Evolutionary conservation across 2,797 vertebrate genomes (phyloP).

Genomic region (Pseudopleuronectes americanus): DNA sequence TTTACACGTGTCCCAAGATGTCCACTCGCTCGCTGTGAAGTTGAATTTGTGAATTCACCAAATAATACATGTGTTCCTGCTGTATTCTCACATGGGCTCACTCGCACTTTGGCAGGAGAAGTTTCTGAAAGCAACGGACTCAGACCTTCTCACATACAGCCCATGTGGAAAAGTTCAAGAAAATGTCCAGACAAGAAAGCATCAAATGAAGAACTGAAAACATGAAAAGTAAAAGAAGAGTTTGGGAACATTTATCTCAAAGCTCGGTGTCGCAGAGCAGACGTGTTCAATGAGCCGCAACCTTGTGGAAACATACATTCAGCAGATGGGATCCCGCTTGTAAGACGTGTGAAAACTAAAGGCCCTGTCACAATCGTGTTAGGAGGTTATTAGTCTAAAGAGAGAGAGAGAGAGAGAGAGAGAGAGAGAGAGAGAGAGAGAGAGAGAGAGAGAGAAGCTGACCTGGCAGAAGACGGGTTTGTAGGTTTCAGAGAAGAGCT

Average conservation of each 20-base stretch:
- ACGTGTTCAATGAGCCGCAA: constrained; percentile 17
- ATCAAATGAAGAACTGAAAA: neutral
- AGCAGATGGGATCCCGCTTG: neutral
- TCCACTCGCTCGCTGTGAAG: too few relatives aligned
- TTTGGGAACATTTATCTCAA: constrained; percentile 9
- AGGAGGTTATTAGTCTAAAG: neutral
- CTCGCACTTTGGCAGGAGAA: too few relatives aligned
- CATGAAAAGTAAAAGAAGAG: neutral
- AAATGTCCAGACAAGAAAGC: too few relatives aligned
- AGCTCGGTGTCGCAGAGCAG: neutral
- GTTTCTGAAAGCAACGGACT: too few relatives aligned
- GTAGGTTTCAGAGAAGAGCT: constrained; percentile 90
- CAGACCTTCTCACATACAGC: too few relatives aligned
- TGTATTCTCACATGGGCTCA: too few relatives aligned
- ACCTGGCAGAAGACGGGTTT: constrained; percentile 98
- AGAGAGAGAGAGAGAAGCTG: constrained; percentile 34
- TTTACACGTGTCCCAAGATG: too few relatives aligned
- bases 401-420: neutral
- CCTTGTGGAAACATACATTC: constrained; percentile 1
- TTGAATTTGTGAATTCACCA: too few relatives aligned
- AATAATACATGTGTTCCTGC: too few relatives aligned
- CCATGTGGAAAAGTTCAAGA: too few relatives aligned
- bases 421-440: neutral
- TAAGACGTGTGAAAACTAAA: constrained; percentile 13
- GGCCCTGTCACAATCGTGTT: constrained; percentile 1